These are phyloP conservation scores for Aphelinus atriplicis DNA, from an alignment of 1,140 invertebrate genomes.

Conservation along the genomic window DNA sequence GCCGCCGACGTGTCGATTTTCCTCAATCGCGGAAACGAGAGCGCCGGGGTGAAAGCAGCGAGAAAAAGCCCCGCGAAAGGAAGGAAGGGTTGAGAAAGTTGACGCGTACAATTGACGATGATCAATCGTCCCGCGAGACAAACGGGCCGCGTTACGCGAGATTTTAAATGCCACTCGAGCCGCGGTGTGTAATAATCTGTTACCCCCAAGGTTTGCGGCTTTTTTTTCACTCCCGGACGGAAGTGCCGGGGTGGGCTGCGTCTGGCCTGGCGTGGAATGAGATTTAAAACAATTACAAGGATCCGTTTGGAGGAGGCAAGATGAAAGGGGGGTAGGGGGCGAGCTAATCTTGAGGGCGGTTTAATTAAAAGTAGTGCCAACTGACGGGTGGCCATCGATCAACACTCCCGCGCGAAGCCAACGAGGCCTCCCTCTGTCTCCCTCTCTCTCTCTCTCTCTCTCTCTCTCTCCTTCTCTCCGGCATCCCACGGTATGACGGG, in stretches of 20 bases:
- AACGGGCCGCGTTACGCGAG: neutral
- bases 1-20: too few species aligned
- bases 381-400: constrained; percentile 66
- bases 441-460: too few species aligned
- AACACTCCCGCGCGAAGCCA: constrained; percentile 51
- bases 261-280: constrained; percentile 48
- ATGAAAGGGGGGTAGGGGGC: constrained; percentile 44
- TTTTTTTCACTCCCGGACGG: constrained; percentile 50
- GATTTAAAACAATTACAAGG: constrained; percentile 67
- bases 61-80: too few species aligned
- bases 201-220: constrained; percentile 57
- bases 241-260: constrained; percentile 46
- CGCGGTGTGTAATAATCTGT: constrained; percentile 53
- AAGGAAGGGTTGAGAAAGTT: too few species aligned
- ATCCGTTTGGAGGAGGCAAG: constrained; percentile 38
- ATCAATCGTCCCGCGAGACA: too few species aligned
- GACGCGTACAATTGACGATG: too few species aligned
- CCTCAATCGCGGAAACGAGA: too few species aligned
- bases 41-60: too few species aligned
- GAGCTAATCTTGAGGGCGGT: constrained; percentile 65
- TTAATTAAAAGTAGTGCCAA: constrained; percentile 67
- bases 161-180: constrained; percentile 58
- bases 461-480: too few species aligned
- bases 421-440: too few species aligned
- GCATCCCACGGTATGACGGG: too few species aligned